These are phyloP conservation scores for Gymnocypris eckloni DNA, from an alignment of 2,797 vertebrate genomes.

Conservation along the genomic window DNA sequence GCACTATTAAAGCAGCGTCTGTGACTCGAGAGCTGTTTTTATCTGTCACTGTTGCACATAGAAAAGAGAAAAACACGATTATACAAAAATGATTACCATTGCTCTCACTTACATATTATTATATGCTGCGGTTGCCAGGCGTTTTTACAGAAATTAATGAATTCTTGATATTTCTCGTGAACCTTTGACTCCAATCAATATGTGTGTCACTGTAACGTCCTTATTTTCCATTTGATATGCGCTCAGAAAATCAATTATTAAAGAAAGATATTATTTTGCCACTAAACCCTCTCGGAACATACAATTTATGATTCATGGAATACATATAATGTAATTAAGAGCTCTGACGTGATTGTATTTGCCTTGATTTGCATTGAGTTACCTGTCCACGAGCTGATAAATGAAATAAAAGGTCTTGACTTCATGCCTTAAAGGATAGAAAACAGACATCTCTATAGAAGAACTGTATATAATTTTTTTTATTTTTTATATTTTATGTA, in stretches of 20 bases:
- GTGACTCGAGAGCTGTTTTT: not conserved
- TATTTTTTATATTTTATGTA: too few species aligned
- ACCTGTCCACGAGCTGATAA: not conserved
- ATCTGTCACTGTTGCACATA: conserved; percentile 11
- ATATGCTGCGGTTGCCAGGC: conserved; percentile 27
- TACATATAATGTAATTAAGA: conserved; percentile 86
- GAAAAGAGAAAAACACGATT: conserved; percentile 45
- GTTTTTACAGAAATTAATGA: conserved; percentile 54
- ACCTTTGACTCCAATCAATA: conserved; percentile 71
- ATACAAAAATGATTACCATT: not conserved
- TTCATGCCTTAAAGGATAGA: not conserved
- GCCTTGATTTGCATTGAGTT: conserved; percentile 76
- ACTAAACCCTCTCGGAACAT: conserved; percentile 73
- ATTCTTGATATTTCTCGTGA: conserved; percentile 63
- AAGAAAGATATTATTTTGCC: conserved; percentile 77
- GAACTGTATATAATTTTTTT: too few species aligned
- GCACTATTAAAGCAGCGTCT: not conserved
- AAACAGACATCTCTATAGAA: not conserved
- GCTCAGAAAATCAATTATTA: conserved; percentile 81
- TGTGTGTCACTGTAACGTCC: conserved; percentile 68
- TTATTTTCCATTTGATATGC: conserved; percentile 76
- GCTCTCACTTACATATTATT: conserved; percentile 22
- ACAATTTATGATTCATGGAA: conserved; percentile 86
- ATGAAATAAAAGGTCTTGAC: not conserved
- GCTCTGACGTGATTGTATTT: conserved; percentile 81